Percentiles rank a stretch among this genome's conserved stretches.
Evolutionary conservation across 2,113 vertebrate genomes (phyloP).

Genomic region (Arizona elegans): DNA sequence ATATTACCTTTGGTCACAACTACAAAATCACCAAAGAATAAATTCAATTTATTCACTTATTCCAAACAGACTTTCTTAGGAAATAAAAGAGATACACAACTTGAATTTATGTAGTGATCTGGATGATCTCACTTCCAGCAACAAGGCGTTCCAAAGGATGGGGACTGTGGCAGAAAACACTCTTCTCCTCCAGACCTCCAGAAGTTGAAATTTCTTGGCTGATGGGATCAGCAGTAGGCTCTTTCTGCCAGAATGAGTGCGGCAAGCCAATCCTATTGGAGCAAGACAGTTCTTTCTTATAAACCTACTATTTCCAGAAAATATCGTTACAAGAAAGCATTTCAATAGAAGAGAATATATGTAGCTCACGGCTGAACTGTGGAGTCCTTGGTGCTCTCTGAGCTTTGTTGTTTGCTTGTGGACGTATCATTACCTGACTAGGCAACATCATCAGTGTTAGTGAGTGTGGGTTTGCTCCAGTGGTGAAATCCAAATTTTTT

Average conservation of each 20-base stretch:
- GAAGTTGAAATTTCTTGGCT: not conserved
- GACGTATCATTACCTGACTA: not conserved
- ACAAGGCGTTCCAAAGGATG: not conserved
- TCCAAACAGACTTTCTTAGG: not conserved
- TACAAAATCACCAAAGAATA: not conserved
- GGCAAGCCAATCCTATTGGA: not conserved
- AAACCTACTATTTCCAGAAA: not conserved
- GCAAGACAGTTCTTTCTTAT: not conserved
- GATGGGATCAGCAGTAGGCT: not conserved
- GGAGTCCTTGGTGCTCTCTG: not conserved
- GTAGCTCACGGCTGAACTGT: not conserved
- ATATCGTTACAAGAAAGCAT: not conserved
- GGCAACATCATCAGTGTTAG: not conserved
- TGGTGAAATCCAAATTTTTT: too few relatives aligned
- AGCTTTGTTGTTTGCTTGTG: not conserved
- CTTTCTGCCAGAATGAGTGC: not conserved
- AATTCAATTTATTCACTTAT: conserved; percentile 2
- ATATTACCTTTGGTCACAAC: not conserved
- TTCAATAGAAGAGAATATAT: not conserved
- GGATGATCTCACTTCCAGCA: not conserved
- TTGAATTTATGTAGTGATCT: not conserved
- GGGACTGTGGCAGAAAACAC: not conserved
- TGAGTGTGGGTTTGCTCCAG: not conserved
- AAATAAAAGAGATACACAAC: not conserved
- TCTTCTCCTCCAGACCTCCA: not conserved